Percentiles rank a stretch among this genome's conserved stretches.
These are phyloP conservation scores for Xenopus laevis DNA, from an alignment of 2,113 vertebrate species.

Conservation along the genomic window DNA sequence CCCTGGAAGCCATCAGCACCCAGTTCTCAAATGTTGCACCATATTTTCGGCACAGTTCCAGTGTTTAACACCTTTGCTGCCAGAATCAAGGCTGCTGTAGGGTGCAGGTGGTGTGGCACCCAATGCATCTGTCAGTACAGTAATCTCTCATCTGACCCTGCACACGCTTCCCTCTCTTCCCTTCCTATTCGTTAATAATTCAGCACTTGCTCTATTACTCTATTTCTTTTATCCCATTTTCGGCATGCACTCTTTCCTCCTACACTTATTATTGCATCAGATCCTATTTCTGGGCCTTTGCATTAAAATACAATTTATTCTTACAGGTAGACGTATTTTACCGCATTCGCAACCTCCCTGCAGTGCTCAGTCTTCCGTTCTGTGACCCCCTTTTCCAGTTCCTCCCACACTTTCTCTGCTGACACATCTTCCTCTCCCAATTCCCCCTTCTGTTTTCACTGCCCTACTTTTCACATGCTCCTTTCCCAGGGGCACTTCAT, in stretches of 20 bases:
- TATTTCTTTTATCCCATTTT: background rate
- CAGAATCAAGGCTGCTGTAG: background rate
- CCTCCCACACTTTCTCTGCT: background rate
- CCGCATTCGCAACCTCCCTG: no score
- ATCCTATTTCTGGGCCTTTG: background rate
- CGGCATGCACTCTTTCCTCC: background rate
- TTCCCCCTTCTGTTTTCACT: slow-evolving; percentile 6
- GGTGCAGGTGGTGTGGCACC: background rate
- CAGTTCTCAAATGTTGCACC: no score
- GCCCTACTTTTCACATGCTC: slow-evolving; percentile 20
- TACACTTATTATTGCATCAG: background rate
- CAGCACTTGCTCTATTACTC: background rate
- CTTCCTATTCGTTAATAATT: no score
- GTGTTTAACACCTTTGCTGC: background rate
- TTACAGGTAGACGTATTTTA: background rate
- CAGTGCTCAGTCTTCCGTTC: background rate
- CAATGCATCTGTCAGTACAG: background rate
- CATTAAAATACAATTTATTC: background rate
- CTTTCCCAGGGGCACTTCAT: slow-evolving; percentile 24
- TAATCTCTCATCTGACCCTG: background rate
- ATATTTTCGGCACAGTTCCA: background rate
- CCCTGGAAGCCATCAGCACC: no score
- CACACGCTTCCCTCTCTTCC: no score
- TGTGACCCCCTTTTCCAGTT: background rate
- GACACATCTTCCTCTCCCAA: background rate